Base-by-base conservation (phyloP, 37 sponge, comb jelly and placozoan species). In the Beroe forskalii region DNA sequence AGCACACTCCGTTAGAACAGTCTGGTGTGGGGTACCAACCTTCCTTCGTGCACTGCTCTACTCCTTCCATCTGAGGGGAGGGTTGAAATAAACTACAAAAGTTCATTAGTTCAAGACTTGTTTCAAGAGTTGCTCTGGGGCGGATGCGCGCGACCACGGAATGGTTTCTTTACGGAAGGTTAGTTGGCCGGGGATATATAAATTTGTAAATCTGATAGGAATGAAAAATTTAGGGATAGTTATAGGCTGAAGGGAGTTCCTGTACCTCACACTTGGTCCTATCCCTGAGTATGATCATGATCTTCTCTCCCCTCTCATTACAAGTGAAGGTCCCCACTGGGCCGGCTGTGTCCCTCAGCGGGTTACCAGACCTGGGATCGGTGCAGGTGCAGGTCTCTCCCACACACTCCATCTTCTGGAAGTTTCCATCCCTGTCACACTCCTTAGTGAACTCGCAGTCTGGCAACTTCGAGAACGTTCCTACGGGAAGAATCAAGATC, bases 11-110 rank as follows among this genome's bases (percentile, higher is more conserved):
- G 42, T 44, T 40, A 4, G 43, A 41, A 44, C 86, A 80, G 48
- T 80, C 86, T 3, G 86, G 86, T 4, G 86, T 80, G 40, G 86
- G 86, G 86, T 80, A 80, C 86, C 86, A 80, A 0, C 86, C 86
- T 27, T 80, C 86, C 8, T 35, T 19, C 24, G 86, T 80, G 86
- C 86, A 80, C 30, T 80, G 44, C 48, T 80, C 86, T 14, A 80
- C 27, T 42, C 86, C 86, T 27, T 69, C 72, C 12, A 69, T 32
- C 72, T 69, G 38, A 48, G 55, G 12, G 12, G n/a, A n/a, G n/a
- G n/a, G n/a, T n/a, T n/a, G n/a, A n/a, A n/a, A n/a, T n/a, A n/a
- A n/a, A n/a, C n/a, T n/a, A n/a, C n/a, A n/a, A n/a, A n/a, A n/a
- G n/a, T n/a, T n/a, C n/a, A n/a, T n/a, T n/a, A n/a, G n/a, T n/a